Evolutionary conservation across 2,888 invertebrate genomes (phyloP).

Genomic region (Megalurothrips usitatus): DNA sequence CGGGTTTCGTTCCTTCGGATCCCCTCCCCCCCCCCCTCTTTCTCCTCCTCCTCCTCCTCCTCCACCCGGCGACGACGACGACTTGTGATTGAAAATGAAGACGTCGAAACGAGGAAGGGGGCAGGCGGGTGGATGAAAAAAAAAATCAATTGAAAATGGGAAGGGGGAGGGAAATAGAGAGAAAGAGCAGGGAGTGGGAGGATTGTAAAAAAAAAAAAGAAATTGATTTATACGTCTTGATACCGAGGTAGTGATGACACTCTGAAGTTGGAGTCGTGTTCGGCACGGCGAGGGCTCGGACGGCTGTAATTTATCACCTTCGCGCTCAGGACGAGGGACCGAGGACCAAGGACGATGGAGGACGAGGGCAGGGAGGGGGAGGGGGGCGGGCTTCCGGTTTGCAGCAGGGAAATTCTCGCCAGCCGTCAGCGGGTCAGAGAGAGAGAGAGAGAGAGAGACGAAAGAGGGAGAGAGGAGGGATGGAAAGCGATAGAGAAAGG

Average conservation of each 20-base stretch:
- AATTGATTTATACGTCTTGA: conserved; percentile 9
- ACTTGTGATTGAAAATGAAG: conserved; percentile 14
- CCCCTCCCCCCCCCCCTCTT: no score
- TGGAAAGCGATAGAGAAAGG: not conserved
- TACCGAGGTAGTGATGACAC: not conserved
- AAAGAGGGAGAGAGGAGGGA: not conserved
- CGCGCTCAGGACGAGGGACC: not conserved
- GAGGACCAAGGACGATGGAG: not conserved
- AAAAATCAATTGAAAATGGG: not conserved
- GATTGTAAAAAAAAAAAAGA: not conserved
- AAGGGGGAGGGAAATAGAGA: not conserved
- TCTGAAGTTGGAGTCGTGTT: not conserved
- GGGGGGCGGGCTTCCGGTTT: not conserved
- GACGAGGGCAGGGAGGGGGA: not conserved
- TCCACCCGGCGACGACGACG: not conserved
- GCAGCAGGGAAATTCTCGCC: not conserved
- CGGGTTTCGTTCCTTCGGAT: no score
- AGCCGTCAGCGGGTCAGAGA: not conserved
- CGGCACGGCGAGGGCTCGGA: not conserved
- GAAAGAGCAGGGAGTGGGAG: not conserved
- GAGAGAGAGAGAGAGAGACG: not conserved
- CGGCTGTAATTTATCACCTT: not conserved
- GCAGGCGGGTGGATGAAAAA: not conserved
- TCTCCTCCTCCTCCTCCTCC: no score
- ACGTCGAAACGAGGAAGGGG: not conserved